Conservation (phyloP, 2,888 invertebrate species). For the Lymantria monacha region DNA sequence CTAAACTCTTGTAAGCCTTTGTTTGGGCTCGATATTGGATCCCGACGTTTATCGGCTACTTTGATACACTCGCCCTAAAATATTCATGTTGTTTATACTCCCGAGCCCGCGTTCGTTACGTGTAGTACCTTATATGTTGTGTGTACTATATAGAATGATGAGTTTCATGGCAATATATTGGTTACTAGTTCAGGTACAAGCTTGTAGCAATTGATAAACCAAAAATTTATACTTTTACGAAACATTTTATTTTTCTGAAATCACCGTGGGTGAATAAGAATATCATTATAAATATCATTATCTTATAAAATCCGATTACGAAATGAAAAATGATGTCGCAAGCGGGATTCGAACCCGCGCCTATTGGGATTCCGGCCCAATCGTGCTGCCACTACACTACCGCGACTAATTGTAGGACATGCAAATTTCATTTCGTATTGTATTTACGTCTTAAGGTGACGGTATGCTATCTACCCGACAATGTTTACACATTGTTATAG, state of each 20-base stretch:
- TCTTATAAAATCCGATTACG: no score
- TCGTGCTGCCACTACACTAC: no score
- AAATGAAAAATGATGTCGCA: no score
- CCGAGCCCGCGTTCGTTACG: slow-evolving; percentile 28
- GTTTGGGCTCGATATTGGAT: slow-evolving; percentile 76
- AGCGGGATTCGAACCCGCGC: no score
- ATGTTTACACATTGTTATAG: no score
- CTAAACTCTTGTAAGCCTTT: slow-evolving; percentile 80
- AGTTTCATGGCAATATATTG: slow-evolving; percentile 15
- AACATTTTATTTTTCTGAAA: background rate
- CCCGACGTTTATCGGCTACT: slow-evolving; percentile 62
- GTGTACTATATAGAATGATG: slow-evolving; percentile 20
- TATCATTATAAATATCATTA: no score
- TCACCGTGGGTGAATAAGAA: no score
- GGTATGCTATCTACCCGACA: no score
- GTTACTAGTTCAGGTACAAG: background rate
- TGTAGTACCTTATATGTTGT: slow-evolving; percentile 9
- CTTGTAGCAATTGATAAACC: background rate
- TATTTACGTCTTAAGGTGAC: no score
- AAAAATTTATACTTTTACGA: background rate
- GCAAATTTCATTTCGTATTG: no score
- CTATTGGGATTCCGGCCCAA: no score
- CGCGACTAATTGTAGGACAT: no score
- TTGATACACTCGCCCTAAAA: slow-evolving; percentile 58
- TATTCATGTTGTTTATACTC: slow-evolving; percentile 50